phyloP scores from a whole-genome alignment of 2,797 vertebrate species.

The Petrocephalus schoutedeni region DNA sequence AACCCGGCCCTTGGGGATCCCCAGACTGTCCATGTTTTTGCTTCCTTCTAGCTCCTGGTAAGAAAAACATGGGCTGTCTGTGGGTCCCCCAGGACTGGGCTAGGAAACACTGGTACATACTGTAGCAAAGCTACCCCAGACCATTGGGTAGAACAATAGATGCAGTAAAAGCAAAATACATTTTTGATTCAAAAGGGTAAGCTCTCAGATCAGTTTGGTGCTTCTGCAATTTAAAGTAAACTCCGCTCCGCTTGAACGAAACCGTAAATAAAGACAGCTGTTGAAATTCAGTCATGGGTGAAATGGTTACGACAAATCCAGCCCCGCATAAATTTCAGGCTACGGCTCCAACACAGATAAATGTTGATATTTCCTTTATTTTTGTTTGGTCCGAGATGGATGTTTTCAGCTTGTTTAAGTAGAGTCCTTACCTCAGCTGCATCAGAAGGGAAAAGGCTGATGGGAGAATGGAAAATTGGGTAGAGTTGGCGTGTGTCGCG shows the following conservation, averaged over 20 bases:
- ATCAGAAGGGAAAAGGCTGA: not conserved
- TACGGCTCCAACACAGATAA: not conserved
- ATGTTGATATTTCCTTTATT: slow-evolving; percentile 1
- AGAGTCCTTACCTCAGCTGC: not conserved
- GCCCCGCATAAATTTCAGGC: not conserved
- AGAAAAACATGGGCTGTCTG: not conserved
- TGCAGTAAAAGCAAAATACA: not conserved
- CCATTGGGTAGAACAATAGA: not conserved
- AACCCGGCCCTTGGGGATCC: not conserved
- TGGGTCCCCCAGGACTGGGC: no score
- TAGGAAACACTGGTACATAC: not conserved
- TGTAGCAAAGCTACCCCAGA: not conserved
- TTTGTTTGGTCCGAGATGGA: not conserved
- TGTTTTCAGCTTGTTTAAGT: not conserved
- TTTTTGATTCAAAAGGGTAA: not conserved
- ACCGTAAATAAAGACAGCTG: not conserved
- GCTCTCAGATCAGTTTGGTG: not conserved
- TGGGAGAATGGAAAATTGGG: not conserved
- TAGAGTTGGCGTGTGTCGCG: not conserved
- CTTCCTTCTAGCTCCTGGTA: not conserved
- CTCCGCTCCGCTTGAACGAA: not conserved
- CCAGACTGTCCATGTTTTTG: not conserved
- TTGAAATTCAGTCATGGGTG: slow-evolving; percentile 2
- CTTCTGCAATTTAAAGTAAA: not conserved
- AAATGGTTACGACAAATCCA: not conserved